Conservation (phyloP, 1,140 invertebrate species). For the Trachelipus rathkii region DNA sequence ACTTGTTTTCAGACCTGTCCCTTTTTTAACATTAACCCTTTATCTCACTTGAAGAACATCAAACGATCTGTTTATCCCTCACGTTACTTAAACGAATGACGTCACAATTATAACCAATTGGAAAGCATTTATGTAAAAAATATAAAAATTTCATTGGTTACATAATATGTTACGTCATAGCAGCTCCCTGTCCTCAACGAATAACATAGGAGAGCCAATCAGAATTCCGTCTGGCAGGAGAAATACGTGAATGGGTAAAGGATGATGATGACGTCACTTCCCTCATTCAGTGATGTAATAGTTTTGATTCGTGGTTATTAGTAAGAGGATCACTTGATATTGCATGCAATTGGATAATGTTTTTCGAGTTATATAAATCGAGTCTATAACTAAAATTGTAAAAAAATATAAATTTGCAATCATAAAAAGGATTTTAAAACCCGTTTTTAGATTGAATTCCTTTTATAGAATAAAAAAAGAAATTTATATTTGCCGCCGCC, state of each 20-base stretch:
- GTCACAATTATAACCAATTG: not conserved
- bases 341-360: not conserved
- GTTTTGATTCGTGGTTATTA: not conserved
- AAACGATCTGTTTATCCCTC: not conserved
- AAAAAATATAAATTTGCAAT: no score
- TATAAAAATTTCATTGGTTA: not conserved
- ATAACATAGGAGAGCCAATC: not conserved
- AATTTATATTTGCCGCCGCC: not conserved
- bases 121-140: not conserved
- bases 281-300: slow-evolving; percentile 7
- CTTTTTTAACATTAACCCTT: slow-evolving; percentile 13
- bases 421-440: no score
- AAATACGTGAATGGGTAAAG: not conserved
- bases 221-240: not conserved
- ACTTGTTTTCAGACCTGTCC: slow-evolving; percentile 6
- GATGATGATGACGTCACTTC: not conserved
- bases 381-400: no score
- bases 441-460: not conserved
- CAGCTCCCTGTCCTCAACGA: not conserved
- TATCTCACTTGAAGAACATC: slow-evolving; percentile 4
- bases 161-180: not conserved
- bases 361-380: no score
- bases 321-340: not conserved
- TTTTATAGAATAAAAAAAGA: not conserved
- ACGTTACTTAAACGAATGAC: slow-evolving; percentile 10